Conservation (phyloP, 2,113 vertebrate species). For the Notechis scutatus region DNA sequence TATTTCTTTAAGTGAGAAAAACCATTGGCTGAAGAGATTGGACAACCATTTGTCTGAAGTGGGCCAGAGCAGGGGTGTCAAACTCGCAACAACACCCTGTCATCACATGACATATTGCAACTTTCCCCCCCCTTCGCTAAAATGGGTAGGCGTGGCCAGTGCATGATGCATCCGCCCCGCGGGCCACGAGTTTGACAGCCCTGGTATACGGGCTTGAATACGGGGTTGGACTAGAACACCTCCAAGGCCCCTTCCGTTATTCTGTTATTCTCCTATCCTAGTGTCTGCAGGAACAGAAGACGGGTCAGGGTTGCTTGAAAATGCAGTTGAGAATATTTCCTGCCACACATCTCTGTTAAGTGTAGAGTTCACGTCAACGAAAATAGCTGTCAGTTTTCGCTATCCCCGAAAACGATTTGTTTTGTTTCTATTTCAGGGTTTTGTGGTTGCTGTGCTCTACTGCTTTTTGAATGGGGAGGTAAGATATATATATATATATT, state of each 20-base stretch:
- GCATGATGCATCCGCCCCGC: no score
- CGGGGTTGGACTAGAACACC: no score
- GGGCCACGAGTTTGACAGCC: no score
- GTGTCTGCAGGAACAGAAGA: no score
- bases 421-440: conserved; percentile 75
- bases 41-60: background rate
- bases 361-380: background rate
- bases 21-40: background rate
- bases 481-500: conserved; percentile 43
- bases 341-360: background rate
- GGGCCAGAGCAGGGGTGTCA: no score
- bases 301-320: background rate
- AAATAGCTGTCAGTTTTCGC: background rate
- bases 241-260: no score
- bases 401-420: background rate
- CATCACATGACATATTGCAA: no score
- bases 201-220: no score
- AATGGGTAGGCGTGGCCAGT: no score
- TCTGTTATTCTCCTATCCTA: no score
- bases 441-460: conserved; percentile 96
- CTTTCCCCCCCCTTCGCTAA: no score
- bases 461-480: conserved; percentile 99
- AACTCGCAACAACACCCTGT: no score
- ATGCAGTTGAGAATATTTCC: background rate
- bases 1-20: background rate